Percentiles rank a stretch among this genome's conserved stretches.
These are phyloP conservation scores for Fissipunctia ypsillon DNA, from an alignment of 2,888 invertebrate genomes.

Conservation along the genomic window DNA sequence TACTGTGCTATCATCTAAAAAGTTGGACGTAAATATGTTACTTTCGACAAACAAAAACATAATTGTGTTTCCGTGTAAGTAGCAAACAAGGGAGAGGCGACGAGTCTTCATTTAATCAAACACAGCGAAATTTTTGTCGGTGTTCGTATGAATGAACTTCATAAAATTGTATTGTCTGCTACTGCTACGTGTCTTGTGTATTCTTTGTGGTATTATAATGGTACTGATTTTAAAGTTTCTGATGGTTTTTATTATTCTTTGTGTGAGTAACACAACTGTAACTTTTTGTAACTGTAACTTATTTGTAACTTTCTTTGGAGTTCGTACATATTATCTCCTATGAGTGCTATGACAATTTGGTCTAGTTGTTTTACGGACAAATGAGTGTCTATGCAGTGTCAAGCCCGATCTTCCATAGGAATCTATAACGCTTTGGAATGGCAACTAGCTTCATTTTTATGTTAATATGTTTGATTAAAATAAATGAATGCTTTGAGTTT, in stretches of 20 bases:
- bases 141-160: conserved; percentile 25
- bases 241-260: not conserved
- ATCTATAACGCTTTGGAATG: no score
- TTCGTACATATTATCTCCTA: not conserved
- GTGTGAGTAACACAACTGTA: not conserved
- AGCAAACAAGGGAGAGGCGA: conserved; percentile 9
- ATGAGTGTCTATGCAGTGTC: no score
- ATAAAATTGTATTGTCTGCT: conserved; percentile 17
- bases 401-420: no score
- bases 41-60: conserved; percentile 13
- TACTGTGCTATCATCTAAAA: not conserved
- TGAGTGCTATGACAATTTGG: not conserved
- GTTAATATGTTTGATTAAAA: no score
- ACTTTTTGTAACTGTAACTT: not conserved
- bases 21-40: not conserved
- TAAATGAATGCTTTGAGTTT: no score
- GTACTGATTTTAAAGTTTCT: not conserved
- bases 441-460: no score
- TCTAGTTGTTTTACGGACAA: not conserved
- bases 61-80: not conserved
- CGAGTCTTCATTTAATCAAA: conserved; percentile 29
- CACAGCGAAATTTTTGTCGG: not conserved
- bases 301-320: no score
- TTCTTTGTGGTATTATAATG: conserved; percentile 1
- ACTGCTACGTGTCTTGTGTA: conserved; percentile 9